Base-by-base conservation (phyloP, 2,888 invertebrate genomes). In the Apodemia duryi region DNA sequence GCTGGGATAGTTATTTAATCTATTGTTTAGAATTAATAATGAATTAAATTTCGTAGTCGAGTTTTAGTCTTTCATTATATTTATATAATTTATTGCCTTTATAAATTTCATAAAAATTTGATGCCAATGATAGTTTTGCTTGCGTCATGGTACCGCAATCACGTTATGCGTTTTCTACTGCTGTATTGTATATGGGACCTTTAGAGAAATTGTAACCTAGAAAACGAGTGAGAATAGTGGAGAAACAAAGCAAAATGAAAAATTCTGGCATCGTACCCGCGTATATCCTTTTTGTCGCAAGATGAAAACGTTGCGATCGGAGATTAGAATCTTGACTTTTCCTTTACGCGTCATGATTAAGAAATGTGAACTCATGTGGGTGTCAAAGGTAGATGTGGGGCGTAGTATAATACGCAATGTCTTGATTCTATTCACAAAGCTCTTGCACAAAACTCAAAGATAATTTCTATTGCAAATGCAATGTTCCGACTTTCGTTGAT, bases 291-390 rank as follows among this genome's bases (percentile, higher is more conserved):
- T 57, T 69, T 67, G 70, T 68, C 57, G 65, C 60, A 49, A 69
- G 65, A 71, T 70, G 70, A 68, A 62, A 66, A 68, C 62, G 46
- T 65, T 66, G 64, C 67, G 67, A 70, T 71, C 67, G 62, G 43
- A 62, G 62, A 62, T 69, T 69, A 68, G 65, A 71, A 71, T 71
- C 68, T 70, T 66, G 66, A 66, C 65, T 64, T 70, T 68, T 66
- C 70, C 71, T 70, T 71, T 70, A 70, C 66, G 65, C 67, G 68
- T 63, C 67, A 66, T 70, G 71, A 71, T 71, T 71, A 70, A 69
- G 70, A 71, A 70, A 71, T 68, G 70, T 65, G 70, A 71, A 64
- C 64, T 54, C 63, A 41, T 57, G 52, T 52, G 67, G 69, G 64
- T 67, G 69, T 68, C 69, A 70, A 69, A 71, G 68, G 68, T 65